Evolutionary conservation across 2,888 invertebrate species (phyloP).

Genomic region (Dynastes tityus): DNA sequence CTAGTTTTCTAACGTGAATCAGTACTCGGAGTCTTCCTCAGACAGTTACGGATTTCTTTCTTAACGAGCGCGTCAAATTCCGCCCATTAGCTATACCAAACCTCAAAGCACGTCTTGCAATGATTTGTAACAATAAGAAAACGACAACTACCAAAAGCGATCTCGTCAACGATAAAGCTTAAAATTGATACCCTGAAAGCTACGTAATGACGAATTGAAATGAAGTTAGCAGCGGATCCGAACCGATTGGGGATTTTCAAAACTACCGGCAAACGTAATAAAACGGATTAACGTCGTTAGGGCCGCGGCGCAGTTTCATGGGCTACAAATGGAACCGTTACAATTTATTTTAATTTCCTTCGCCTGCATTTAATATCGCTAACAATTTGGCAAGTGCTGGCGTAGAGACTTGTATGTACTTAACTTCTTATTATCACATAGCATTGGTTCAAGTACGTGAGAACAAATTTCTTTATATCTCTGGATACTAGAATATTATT

Average conservation of each 20-base stretch:
- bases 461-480: too few species aligned
- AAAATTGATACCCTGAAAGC: not conserved
- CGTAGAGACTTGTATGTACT: too few species aligned
- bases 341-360: constrained; percentile 3
- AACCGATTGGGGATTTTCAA: not conserved
- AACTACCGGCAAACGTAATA: not conserved
- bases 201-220: not conserved
- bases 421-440: too few species aligned
- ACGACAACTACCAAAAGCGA: not conserved
- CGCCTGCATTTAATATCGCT: not conserved
- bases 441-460: too few species aligned
- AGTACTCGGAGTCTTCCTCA: not conserved
- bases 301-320: not conserved
- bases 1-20: not conserved
- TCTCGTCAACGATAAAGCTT: not conserved
- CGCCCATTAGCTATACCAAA: not conserved
- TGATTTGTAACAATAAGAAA: constrained; percentile 6
- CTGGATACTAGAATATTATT: too few species aligned
- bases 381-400: not conserved
- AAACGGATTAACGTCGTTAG: constrained; percentile 12
- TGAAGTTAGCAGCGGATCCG: not conserved
- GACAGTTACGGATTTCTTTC: not conserved
- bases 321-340: not conserved
- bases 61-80: not conserved
- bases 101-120: not conserved